Conservation (phyloP, 92 coral and sea anemone genomes). For the Muricea muricata region DNA sequence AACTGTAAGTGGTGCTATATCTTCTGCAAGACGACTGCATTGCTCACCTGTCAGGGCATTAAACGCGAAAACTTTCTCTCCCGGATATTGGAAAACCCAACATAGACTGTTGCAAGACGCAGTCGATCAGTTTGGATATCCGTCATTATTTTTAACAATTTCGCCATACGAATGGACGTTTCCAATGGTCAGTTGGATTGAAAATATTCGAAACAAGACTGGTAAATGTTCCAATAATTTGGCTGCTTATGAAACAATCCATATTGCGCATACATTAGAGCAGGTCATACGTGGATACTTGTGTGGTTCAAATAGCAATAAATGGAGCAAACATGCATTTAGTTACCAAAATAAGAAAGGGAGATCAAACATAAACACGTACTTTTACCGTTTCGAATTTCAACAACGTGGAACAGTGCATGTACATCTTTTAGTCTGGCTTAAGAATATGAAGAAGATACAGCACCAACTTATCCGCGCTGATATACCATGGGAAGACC, state of each 20-base stretch:
- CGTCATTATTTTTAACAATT: background rate
- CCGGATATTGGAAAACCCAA: constrained; percentile 23
- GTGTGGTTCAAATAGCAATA: constrained; percentile 37
- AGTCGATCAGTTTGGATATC: background rate
- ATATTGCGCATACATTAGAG: constrained; percentile 34
- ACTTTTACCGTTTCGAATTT: constrained; percentile 56
- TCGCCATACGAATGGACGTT: constrained; percentile 32
- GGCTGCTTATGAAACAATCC: constrained; percentile 8
- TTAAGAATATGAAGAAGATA: background rate
- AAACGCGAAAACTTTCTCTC: background rate
- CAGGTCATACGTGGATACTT: constrained; percentile 32
- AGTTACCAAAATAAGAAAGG: background rate
- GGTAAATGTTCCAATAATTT: constrained; percentile 6
- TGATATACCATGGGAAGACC: constrained; percentile 25
- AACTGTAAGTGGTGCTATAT: constrained; percentile 41
- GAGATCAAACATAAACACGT: background rate
- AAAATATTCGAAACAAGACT: background rate
- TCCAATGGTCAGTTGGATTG: background rate
- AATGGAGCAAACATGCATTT: constrained; percentile 32
- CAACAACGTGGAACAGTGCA: constrained; percentile 59
- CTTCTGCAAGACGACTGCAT: background rate
- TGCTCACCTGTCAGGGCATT: constrained; percentile 19
- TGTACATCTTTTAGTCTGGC: constrained; percentile 45
- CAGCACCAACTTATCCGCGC: background rate
- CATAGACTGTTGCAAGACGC: background rate